Conservation (phyloP, 1,140 invertebrate species). For the Xylocopa sonorina region DNA sequence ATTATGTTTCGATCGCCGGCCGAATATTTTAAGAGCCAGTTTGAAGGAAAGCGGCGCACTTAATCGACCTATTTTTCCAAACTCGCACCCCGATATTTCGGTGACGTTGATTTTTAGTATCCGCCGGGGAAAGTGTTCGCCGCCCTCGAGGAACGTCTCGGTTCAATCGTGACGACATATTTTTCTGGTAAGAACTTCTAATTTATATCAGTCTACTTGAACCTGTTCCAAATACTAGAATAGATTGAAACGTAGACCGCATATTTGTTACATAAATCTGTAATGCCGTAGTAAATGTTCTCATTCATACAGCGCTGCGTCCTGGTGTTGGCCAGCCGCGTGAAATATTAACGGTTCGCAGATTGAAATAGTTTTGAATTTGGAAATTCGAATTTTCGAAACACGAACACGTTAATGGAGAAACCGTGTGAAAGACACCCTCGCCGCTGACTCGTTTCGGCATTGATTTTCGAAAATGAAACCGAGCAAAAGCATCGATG, state of each 20-base stretch:
- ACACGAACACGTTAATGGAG: neutral
- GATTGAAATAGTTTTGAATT: too few species aligned
- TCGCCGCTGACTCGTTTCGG: constrained; percentile 18
- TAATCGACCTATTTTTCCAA: constrained; percentile 38
- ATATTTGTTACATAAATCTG: neutral
- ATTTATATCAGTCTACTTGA: constrained; percentile 20
- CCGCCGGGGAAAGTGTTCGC: neutral
- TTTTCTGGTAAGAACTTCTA: constrained; percentile 24
- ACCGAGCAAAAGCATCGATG: constrained; percentile 44
- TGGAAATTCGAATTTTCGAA: neutral
- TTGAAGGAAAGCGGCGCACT: constrained; percentile 11
- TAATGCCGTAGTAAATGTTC: neutral
- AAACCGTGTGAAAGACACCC: neutral
- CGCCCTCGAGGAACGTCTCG: neutral
- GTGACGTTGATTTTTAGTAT: constrained; percentile 7
- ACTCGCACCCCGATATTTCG: neutral
- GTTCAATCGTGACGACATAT: neutral
- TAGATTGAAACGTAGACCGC: constrained; percentile 17
- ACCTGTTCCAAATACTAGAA: constrained; percentile 18
- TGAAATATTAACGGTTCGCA: too few species aligned
- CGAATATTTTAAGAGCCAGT: constrained; percentile 39
- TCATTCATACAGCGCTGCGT: neutral
- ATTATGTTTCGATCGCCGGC: constrained; percentile 31
- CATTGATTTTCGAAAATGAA: constrained; percentile 34
- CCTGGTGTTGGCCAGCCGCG: too few species aligned